Evolutionary conservation across 2,888 invertebrate species (phyloP), one percentile per base, ranked within the genome.

Genomic region (Hyalella azteca): DNA sequence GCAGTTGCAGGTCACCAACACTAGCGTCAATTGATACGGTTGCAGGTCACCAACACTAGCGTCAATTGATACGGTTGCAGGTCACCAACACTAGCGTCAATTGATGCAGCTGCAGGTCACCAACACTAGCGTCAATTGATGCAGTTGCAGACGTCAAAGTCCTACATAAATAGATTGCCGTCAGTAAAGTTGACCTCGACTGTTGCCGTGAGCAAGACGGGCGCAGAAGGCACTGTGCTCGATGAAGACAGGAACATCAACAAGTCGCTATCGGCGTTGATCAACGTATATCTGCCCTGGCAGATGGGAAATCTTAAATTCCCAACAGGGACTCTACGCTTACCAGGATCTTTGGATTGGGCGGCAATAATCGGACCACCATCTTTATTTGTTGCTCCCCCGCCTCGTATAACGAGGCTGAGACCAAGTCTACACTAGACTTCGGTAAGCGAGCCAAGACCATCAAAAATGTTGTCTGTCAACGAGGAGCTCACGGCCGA

Each of bases 201-300:
- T 54, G 54, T 11, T 54, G 49, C 86, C 93, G 95, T 98, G 85
- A 97, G 97, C 86, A 99, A 99, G 91, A 99, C 99, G 86, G 99
- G 99, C 87, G 99, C 99, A 83, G 98, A 99, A 91, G 99, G 99
- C 86, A 94, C 97, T 79, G 98, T 98, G 75, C 91, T 99, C 85
- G 98, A 99, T 88, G 99, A 99, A 90, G 99, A 99, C 11, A 99
- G 99, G 90, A 99, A 99, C 89, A 99, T 99, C 88, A 99, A 99
- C 90, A 99, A 99, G 90, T 99, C 99, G 0, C 90, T 99, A 85
- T 99, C 99, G 45, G 98, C 99, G 5, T 91, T 99, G 87, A 99
- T 99, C 87, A 99, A 99, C 89, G 99, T 99, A 99, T 99, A 87
- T 97, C 98, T 83, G 98, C 99, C 13, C 90, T 99, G 86, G 99